Evolutionary conservation across 2,888 invertebrate species (phyloP), one percentile per base, ranked within the genome.

Genomic region (Rotaria sp.): DNA sequence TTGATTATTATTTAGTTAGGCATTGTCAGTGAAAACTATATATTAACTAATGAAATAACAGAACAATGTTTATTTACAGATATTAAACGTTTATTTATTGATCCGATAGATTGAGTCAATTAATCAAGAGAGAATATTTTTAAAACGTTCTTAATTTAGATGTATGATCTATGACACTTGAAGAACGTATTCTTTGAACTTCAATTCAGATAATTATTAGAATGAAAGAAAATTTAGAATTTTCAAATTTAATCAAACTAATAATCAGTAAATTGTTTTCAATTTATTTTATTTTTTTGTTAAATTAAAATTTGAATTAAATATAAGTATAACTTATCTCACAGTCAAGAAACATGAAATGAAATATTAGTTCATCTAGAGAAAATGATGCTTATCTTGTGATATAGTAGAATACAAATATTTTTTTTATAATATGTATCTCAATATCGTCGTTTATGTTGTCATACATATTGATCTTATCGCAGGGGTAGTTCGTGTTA

Each of bases 141-240:
- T 41, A 8, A 41, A 41, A 41, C 3, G 91, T 92, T 48, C 90
- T 93, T 80, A n/a, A 0, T 38, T 30, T 74, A 74, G 74, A 74
- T 35, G 38, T 38, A 24, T 74, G 74, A 38, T 74, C 38, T 38
- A 21, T 38, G 1, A 74, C 74, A 74, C 38, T 74, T 74, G 74
- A 74, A 74, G 74, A 74, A 74, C 21, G 74, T 74, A n/a, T n/a
- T 74, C 74, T 21, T 21, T 38, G 38, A 74, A 74, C 21, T 13
- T 15, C 18, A 74, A 18, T 21, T n/a, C 2, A n/a, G 38, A 74
- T 74, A 38, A 74, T 74, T 2, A 35, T 35, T 91, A 92, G 85
- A 92, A 93, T 13, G 94, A 95, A 91, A 91, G 94, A 10, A 92
- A 94, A 86, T 91, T 95, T 0, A 95, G 95, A 89, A 95, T 95